These are phyloP conservation scores for Aphidius gifuensis DNA, from an alignment of 1,140 invertebrate species.

Conservation along the genomic window DNA sequence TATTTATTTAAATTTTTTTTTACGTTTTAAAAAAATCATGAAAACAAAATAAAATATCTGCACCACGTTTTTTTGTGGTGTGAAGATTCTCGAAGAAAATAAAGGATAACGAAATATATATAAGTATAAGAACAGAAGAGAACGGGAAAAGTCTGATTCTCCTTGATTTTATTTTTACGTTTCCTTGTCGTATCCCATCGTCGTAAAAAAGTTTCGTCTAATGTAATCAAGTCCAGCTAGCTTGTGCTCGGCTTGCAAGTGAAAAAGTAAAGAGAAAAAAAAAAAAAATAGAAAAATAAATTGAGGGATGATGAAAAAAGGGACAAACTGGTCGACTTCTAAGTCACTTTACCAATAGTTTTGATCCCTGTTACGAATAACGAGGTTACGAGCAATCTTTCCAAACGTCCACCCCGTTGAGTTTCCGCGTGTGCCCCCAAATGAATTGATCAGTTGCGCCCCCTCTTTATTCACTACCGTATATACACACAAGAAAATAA, in stretches of 20 bases:
- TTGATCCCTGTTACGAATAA: conserved; percentile 27
- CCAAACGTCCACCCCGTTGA: conserved; percentile 23
- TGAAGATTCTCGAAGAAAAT: no score
- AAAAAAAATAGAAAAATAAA: no score
- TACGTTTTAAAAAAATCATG: no score
- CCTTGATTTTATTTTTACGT: neutral
- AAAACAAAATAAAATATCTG: no score
- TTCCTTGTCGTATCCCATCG: neutral
- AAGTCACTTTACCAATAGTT: conserved; percentile 30
- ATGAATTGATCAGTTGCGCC: conserved; percentile 1
- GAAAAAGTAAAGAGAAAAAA: neutral
- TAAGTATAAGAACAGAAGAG: no score
- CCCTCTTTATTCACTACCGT: no score
- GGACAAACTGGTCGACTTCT: conserved; percentile 14
- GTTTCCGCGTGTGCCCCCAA: conserved; percentile 7
- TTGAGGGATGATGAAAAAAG: no score
- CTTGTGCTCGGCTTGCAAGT: conserved; percentile 3
- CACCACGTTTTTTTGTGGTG: no score
- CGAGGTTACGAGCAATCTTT: conserved; percentile 30
- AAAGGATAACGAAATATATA: no score
- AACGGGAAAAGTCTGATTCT: neutral
- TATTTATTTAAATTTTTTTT: no score
- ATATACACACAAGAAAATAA: neutral
- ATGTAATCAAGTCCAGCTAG: conserved; percentile 26
- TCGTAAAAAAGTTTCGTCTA: conserved; percentile 20